Percentiles rank a stretch among this genome's conserved stretches.
Conservation (phyloP, 2,888 invertebrate genomes). For the Nebria salina region DNA sequence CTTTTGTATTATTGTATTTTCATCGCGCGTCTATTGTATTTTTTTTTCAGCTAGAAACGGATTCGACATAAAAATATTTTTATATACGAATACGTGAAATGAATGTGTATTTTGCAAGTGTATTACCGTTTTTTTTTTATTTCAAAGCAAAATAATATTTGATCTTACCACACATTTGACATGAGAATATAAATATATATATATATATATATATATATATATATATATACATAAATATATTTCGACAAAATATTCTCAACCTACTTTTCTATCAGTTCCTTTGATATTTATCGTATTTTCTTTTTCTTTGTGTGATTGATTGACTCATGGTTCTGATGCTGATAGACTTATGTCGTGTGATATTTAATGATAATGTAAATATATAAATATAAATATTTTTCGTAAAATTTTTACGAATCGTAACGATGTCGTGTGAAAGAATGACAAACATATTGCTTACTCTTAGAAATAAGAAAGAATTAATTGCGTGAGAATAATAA, state of each 20-base stretch:
- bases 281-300: not conserved
- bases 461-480: not conserved
- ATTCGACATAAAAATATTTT: not conserved
- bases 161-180: not conserved
- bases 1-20: conserved; percentile 1
- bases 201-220: not conserved
- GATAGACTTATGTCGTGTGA: not conserved
- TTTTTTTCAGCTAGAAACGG: not conserved
- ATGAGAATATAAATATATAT: not conserved
- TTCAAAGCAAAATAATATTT: not conserved
- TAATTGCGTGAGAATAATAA: not conserved
- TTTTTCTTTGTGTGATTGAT: not conserved
- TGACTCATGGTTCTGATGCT: not conserved
- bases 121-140: not conserved
- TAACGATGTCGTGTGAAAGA: not conserved
- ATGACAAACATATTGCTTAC: not conserved
- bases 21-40: not conserved
- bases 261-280: not conserved
- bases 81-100: not conserved
- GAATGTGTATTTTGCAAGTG: not conserved
- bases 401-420: too few relatives aligned
- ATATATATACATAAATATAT: not conserved
- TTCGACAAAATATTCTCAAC: not conserved
- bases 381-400: not conserved
- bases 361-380: not conserved